phyloP scores from a whole-genome alignment of 2,113 vertebrate genomes.

The Oncorhynchus mykiss region DNA sequence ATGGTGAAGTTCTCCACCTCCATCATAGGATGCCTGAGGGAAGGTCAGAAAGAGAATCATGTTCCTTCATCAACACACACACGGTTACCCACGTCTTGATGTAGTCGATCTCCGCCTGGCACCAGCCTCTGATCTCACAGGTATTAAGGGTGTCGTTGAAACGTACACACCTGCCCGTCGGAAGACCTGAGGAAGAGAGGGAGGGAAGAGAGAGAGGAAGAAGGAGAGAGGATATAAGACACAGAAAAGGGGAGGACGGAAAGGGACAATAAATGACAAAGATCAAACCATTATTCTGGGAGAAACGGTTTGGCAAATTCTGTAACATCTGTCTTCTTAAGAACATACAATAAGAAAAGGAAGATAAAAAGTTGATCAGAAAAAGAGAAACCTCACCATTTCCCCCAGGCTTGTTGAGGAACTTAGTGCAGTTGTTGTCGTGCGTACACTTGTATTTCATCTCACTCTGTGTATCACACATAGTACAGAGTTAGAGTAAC shows the following conservation, averaged over 20 bases:
- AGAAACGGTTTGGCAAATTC: no score
- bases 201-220: background rate
- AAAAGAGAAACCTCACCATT: conserved; percentile 60
- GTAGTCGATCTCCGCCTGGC: conserved; percentile 87
- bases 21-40: conserved; percentile 74
- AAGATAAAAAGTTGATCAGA: background rate
- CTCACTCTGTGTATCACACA: conserved; percentile 57
- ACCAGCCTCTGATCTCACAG: conserved; percentile 92
- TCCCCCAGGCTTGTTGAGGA: conserved; percentile 51
- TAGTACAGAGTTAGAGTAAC: conserved; percentile 1
- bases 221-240: background rate
- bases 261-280: background rate
- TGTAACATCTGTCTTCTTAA: no score
- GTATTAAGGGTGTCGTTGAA: conserved; percentile 65
- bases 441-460: conserved; percentile 55
- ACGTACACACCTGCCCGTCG: conserved; percentile 83
- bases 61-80: conserved; percentile 81
- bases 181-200: conserved; percentile 71
- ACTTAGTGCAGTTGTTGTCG: conserved; percentile 54
- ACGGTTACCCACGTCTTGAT: conserved; percentile 76
- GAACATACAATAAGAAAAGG: no score
- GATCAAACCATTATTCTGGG: background rate
- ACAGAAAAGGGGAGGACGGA: background rate
- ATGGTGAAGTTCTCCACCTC: conserved; percentile 89
- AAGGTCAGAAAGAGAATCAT: conserved; percentile 92